Base-by-base conservation (phyloP, 2,888 invertebrate genomes). In the Ophonus ardosiacus region DNA sequence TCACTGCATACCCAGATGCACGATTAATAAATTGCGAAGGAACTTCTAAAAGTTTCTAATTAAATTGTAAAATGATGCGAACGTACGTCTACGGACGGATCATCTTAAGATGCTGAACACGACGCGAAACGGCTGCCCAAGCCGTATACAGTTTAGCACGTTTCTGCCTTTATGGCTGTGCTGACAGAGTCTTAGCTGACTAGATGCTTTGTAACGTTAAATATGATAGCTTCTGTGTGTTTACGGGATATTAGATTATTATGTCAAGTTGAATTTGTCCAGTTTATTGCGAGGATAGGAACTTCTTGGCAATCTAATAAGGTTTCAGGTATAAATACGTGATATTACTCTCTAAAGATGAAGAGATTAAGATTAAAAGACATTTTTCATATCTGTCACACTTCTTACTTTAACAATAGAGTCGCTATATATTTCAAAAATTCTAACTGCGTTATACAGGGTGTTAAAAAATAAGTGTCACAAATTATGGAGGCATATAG, bases 11-110 rank as follows among this genome's bases (percentile, higher is more conserved):
- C 15, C 68, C 68, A 40, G 40, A 71, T 40, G 68, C 68, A 71
- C 15, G 38, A 71, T 15, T 71, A 21, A 18, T 24, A 24, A 63
- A 63, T n/a, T n/a, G 68, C 38, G 68, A 71, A 6, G 15, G 40
- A 18, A 15, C 13, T 63, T 15, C 15, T 71, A 40, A 71, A 71
- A 71, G 68, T 71, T 40, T 71, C 68, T 71, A 71, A 71, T 71
- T 71, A 71, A 71, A 40, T 71, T 71, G 68, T 71, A 71, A 71
- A 71, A 71, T 71, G 68, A 40, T 18, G 68, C 18, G 40, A 17
- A 71, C 68, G 38, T 38, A n/a, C 31, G 21, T 7, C 61, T 61
- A 8, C 8, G 61, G 31, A 31, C 7, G 63, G 59, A 21, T 65
- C 24, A 65, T 21, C 40, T 71, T 38, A 65, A 40, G 68, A 71